Base-by-base conservation (phyloP, 1,140 invertebrate species). In the Drosophila pruinosa region DNA sequence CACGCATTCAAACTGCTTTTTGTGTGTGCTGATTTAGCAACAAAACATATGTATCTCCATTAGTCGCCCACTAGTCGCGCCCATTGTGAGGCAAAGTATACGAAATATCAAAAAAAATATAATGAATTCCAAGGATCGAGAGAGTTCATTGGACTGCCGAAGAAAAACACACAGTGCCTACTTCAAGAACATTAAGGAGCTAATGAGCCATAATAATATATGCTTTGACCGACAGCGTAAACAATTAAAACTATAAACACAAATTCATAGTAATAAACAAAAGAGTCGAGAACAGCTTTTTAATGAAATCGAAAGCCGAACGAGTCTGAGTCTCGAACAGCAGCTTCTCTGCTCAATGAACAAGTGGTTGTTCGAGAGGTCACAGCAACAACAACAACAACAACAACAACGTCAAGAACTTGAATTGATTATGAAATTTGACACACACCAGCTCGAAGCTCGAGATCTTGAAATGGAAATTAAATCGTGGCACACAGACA, bases 291-390 rank as follows among this genome's bases (percentile, higher is more conserved):
- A 76, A 56, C 79, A 80, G 76, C 80, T 85, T 78, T 69, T 39
- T 47, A 19, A 69, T 43, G 81, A 83, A 83, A 83, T 45, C 76
- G 80, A 83, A 83, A 83, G 79, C 56, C 67, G 6, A 58, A 36
- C 31, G 31, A 34, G 12, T 28, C 28, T n/a, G 34, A 56, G 38
- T 45, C 26, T 54, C 17, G 17, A 45, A 45, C 58, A 54, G 4
- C 58, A 63, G 58, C 43, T 63, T 61, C 48, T 26, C 12, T 17
- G 17, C 15, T 15, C 48, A 56, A 38, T 56, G 14, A 65, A 64
- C 78, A 81, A 81, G 78, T 81, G 78, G 68, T 76, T 83, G 57
- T 48, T 67, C 52, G 50, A 56, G 53, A 64, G 76, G 79, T 83
- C 76, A 75, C 36, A 24, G 47, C 53, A 67, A 65, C 47, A 31